A percentile compares a stretch with the other conserved stretches of the same genome.
These are phyloP conservation scores for Xanthostigma xanthostigma DNA, from an alignment of 2,888 invertebrate species.

Conservation along the genomic window DNA sequence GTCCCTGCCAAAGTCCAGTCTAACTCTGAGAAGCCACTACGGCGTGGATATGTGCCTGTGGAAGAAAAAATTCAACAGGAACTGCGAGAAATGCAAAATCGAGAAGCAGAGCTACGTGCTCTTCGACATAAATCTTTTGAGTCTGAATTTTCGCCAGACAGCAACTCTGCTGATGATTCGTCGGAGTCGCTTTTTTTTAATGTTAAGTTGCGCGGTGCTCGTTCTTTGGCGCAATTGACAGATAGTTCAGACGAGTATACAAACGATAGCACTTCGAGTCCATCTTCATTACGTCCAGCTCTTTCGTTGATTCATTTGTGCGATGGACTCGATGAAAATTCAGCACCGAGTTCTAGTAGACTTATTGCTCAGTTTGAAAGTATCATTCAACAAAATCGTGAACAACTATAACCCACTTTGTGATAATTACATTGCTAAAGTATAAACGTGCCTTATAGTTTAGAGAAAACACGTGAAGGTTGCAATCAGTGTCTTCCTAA, in stretches of 20 bases:
- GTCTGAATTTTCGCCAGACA: slow-evolving; percentile 40
- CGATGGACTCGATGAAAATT: slow-evolving; percentile 46
- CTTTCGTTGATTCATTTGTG: slow-evolving; percentile 53
- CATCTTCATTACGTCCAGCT: slow-evolving; percentile 39
- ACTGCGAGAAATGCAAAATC: slow-evolving; percentile 65
- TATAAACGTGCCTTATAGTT: neutral
- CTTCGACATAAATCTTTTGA: slow-evolving; percentile 43
- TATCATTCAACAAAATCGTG: slow-evolving; percentile 47
- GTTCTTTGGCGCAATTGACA: slow-evolving; percentile 14
- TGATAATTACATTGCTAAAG: neutral
- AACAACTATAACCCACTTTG: neutral
- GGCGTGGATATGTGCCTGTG: slow-evolving; percentile 69
- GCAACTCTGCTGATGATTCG: slow-evolving; percentile 10
- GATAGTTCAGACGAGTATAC: slow-evolving; percentile 37
- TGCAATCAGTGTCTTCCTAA: no score
- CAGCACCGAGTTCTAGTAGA: slow-evolving; percentile 49
- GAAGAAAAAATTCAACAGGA: slow-evolving; percentile 82
- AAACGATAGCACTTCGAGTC: slow-evolving; percentile 13
- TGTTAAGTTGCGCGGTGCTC: slow-evolving; percentile 12
- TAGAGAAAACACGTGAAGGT: no score
- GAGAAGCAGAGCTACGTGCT: slow-evolving; percentile 65
- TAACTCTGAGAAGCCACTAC: slow-evolving; percentile 40
- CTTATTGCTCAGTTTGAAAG: slow-evolving; percentile 73
- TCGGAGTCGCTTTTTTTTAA: slow-evolving; percentile 3
- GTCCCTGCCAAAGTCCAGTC: slow-evolving; percentile 24